These are phyloP conservation scores for Vireo griseus DNA, from an alignment of 2,797 vertebrate genomes.

Conservation along the genomic window DNA sequence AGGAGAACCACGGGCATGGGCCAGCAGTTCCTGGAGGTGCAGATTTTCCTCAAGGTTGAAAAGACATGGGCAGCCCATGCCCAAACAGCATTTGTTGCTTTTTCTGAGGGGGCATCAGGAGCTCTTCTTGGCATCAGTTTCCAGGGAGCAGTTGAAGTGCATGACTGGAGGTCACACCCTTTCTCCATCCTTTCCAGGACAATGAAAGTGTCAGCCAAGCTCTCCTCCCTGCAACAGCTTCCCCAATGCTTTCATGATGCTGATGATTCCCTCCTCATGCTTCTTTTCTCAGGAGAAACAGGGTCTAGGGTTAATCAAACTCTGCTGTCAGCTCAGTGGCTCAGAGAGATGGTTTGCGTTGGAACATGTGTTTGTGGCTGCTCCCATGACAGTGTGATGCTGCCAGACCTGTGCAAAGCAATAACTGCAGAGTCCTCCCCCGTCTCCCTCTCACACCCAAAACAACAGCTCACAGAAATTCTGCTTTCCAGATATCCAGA, in stretches of 20 bases:
- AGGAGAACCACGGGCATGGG: accelerated
- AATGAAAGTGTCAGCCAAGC: not conserved
- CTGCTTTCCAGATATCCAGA: not conserved
- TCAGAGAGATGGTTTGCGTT: not conserved
- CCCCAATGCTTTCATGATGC: not conserved
- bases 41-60: accelerated
- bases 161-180: not conserved
- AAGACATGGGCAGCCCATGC: not conserved
- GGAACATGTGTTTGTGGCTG: not conserved
- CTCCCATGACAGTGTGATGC: not conserved
- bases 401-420: conserved; percentile 1
- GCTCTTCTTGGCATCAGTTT: not conserved
- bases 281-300: not conserved
- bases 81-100: not conserved
- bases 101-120: not conserved
- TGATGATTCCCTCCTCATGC: not conserved
- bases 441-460: not conserved
- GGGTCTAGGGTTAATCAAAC: conserved; percentile 16
- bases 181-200: not conserved
- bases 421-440: not conserved
- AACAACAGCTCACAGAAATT: not conserved
- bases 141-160: not conserved
- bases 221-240: not conserved
- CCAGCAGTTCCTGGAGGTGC: not conserved
- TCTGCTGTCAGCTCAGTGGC: not conserved